Evolutionary conservation across 2,113 vertebrate genomes (phyloP).

Genomic region (Campylorhamphus procurvoides): DNA sequence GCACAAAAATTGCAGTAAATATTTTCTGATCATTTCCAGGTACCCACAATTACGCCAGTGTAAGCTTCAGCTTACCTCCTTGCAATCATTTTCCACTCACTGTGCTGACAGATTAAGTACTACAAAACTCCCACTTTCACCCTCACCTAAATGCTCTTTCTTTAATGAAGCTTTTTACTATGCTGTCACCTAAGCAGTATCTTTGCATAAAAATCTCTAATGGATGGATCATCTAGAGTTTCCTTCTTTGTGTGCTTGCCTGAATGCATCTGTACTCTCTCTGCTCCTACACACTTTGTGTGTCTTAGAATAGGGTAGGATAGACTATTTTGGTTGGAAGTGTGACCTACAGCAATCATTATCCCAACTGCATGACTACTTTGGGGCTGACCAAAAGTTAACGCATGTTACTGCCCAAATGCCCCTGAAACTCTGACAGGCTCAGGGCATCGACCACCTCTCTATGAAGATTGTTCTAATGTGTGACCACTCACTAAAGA

Average conservation of each 20-base stretch:
- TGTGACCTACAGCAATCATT: fast-evolving
- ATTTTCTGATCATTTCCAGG: not conserved
- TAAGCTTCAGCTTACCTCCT: not conserved
- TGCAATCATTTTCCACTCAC: not conserved
- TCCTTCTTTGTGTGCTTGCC: not conserved
- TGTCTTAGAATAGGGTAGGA: not conserved
- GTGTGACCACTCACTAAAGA: not conserved
- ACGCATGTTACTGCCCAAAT: not conserved
- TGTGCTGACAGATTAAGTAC: not conserved
- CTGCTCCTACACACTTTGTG: not conserved
- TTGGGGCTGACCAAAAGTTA: not conserved
- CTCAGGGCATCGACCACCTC: not conserved
- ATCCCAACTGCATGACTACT: not conserved
- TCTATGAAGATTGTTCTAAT: not conserved
- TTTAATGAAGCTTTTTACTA: not conserved
- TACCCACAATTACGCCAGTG: not conserved
- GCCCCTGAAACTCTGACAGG: not conserved
- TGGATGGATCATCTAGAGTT: not conserved
- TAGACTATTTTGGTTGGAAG: not conserved
- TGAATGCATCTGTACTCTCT: not conserved
- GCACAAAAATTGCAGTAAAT: not conserved
- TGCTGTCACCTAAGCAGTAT: not conserved
- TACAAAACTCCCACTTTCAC: not conserved
- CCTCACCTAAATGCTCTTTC: not conserved
- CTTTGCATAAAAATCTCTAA: not conserved